Conservation (phyloP, 2,888 invertebrate species). For the Aporophyla lueneburgensis region DNA sequence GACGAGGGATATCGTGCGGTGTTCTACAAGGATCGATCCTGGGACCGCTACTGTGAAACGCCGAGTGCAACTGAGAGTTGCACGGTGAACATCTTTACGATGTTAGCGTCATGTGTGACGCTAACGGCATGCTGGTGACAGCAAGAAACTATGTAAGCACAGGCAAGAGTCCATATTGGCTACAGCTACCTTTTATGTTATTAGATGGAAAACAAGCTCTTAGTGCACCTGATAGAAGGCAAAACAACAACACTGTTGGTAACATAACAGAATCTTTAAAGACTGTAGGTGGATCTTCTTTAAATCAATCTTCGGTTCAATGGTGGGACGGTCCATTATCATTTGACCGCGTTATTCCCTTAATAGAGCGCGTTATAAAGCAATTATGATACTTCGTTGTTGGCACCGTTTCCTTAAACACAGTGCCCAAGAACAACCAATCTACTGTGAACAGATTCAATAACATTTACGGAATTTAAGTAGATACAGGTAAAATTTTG, state of each 20-base stretch:
- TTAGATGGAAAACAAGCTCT: neutral
- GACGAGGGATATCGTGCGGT: neutral
- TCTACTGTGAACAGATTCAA: conserved; percentile 17
- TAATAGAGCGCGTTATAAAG: neutral
- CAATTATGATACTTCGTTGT: neutral
- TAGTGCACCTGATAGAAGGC: too few species aligned
- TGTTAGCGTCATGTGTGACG: neutral
- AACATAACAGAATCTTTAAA: neutral
- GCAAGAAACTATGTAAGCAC: neutral
- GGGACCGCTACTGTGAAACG: neutral
- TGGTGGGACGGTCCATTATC: neutral
- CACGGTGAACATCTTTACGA: neutral
- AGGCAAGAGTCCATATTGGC: neutral
- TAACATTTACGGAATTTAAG: neutral
- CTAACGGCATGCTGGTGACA: neutral
- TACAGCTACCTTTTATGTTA: neutral
- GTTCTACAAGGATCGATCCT: neutral
- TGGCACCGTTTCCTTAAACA: neutral
- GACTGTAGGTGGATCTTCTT: neutral
- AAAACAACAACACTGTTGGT: neutral
- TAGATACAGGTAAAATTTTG: neutral
- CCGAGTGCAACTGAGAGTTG: neutral
- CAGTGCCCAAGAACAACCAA: neutral
- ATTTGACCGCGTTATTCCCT: neutral
- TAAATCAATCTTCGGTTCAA: neutral